Conservation (phyloP, 2,113 vertebrate genomes). For the Leptocoma aspasia region DNA sequence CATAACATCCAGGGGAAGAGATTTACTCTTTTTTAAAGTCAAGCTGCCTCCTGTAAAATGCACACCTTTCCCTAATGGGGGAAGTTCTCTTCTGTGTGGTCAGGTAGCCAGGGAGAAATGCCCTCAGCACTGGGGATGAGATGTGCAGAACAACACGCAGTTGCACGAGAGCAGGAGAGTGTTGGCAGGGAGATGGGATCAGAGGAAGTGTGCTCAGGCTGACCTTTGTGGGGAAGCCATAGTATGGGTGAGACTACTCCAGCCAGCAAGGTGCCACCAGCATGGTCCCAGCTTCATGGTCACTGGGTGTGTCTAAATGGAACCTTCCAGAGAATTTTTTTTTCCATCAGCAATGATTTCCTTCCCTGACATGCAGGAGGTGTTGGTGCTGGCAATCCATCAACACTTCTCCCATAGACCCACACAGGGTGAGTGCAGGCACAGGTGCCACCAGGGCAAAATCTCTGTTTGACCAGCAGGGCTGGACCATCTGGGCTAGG, state of each 20-base stretch:
- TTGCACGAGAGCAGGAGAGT: neutral
- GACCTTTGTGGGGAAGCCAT: neutral
- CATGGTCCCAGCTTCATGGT: neutral
- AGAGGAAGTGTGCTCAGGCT: neutral
- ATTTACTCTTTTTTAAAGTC: neutral
- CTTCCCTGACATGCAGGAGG: neutral
- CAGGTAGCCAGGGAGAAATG: neutral
- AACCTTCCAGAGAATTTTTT: neutral
- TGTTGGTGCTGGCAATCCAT: neutral
- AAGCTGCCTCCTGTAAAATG: neutral
- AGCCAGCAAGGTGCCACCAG: neutral
- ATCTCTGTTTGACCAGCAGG: neutral
- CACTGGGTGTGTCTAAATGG: neutral
- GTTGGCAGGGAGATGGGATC: neutral
- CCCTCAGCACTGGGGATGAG: neutral
- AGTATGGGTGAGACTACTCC: accelerated
- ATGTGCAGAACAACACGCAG: accelerated
- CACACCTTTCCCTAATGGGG: neutral
- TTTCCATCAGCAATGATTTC: neutral
- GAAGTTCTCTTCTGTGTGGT: neutral
- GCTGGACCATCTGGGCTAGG: neutral
- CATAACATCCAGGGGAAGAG: neutral
- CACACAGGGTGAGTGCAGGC: accelerated
- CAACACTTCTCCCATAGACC: neutral
- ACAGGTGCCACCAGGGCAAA: neutral